These are phyloP conservation scores for Bos javanicus DNA, from an alignment of 2,113 vertebrate genomes.

Conservation along the genomic window DNA sequence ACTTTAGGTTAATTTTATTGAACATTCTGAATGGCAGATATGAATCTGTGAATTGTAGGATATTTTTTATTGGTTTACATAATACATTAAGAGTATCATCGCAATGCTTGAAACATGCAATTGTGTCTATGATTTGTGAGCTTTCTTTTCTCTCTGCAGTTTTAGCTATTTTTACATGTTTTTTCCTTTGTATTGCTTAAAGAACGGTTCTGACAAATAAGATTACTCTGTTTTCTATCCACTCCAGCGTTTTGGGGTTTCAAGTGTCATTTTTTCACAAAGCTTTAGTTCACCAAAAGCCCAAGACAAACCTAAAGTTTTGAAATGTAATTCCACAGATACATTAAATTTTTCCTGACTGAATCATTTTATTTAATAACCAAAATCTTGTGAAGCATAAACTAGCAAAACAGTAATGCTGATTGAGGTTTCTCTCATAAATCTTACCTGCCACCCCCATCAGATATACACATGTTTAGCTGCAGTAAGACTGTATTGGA, in stretches of 20 bases:
- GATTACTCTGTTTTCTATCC: background rate
- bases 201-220: constrained; percentile 11
- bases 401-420: background rate
- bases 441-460: background rate
- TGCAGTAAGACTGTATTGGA: background rate
- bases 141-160: constrained; percentile 34
- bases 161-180: constrained; percentile 35
- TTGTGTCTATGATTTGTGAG: background rate
- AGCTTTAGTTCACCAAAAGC: constrained; percentile 4
- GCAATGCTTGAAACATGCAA: background rate
- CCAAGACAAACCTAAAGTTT: constrained; percentile 7
- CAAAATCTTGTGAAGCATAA: background rate
- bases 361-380: constrained; percentile 23
- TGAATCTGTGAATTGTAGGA: background rate
- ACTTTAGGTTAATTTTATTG: constrained; percentile 28
- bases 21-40: background rate
- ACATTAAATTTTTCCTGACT: constrained; percentile 25
- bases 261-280: constrained; percentile 24
- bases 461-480: background rate
- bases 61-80: background rate
- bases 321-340: background rate
- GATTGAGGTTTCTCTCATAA: background rate
- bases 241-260: background rate
- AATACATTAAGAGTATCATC: background rate
- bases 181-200: background rate